A percentile compares a stretch with the other conserved stretches of the same genome.
Conservation (phyloP, 2,888 invertebrate species). For the Platycnemis pennipes region DNA sequence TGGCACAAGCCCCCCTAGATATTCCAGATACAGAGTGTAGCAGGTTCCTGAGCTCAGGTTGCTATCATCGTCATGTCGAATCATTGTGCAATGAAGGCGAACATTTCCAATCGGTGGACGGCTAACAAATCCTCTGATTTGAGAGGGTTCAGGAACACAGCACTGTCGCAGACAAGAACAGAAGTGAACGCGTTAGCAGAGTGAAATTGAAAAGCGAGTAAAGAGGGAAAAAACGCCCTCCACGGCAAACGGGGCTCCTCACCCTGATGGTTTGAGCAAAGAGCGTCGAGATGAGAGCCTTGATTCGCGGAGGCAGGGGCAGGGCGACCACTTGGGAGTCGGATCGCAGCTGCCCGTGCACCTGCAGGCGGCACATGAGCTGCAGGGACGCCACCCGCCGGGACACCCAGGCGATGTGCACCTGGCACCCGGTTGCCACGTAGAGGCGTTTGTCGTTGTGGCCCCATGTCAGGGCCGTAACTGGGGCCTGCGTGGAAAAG, state of each 20-base stretch:
- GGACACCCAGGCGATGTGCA: constrained; percentile 97
- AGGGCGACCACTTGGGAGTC: constrained; percentile 89
- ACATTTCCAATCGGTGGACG: constrained; percentile 92
- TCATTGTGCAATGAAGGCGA: constrained; percentile 98
- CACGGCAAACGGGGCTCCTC: constrained; percentile 74
- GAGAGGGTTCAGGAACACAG: constrained; percentile 94
- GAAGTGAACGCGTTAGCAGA: background rate
- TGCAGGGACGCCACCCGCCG: constrained; percentile 94
- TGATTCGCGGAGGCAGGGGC: constrained; percentile 93
- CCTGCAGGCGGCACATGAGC: constrained; percentile 91
- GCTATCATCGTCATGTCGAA: constrained; percentile 93
- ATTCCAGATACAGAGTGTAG: constrained; percentile 95
- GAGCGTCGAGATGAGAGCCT: constrained; percentile 91
- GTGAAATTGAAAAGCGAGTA: background rate
- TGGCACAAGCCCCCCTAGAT: constrained; percentile 97
- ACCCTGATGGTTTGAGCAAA: constrained; percentile 97
- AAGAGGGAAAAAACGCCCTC: background rate
- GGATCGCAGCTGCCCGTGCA: constrained; percentile 87
- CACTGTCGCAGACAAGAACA: constrained; percentile 82
- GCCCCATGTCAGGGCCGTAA: constrained; percentile 98
- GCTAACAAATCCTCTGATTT: constrained; percentile 95
- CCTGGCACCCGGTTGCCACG: constrained; percentile 93
- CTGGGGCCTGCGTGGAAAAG: constrained; percentile 86
- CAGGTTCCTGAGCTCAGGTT: constrained; percentile 85
- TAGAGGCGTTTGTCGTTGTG: constrained; percentile 98